phyloP scores from a whole-genome alignment of 1,140 invertebrate genomes.

The Luehdorfia chinensis region DNA sequence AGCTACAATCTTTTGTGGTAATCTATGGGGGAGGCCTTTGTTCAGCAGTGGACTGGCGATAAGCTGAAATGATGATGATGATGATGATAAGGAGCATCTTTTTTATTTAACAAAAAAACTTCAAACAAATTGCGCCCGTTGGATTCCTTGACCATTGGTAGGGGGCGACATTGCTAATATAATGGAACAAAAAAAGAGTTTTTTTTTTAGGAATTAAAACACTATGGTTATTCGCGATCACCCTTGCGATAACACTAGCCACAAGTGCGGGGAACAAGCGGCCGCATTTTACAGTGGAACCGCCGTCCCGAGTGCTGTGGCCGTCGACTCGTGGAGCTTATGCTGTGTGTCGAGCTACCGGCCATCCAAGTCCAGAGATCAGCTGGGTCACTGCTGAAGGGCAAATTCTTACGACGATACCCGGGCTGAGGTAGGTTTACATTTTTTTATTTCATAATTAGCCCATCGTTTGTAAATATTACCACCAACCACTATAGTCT shows the following conservation, averaged over 20 bases:
- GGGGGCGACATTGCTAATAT: no score
- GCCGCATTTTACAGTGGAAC: slow-evolving; percentile 57
- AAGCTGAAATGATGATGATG: no score
- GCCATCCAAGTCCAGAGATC: slow-evolving; percentile 59
- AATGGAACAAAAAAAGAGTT: no score
- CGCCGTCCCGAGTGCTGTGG: slow-evolving; percentile 60
- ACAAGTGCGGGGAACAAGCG: slow-evolving; percentile 54
- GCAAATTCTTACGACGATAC: slow-evolving; percentile 61
- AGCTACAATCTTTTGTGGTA: no score
- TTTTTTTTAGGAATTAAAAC: slow-evolving; percentile 29
- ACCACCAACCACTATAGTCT: no score
- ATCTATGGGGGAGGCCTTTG: no score
- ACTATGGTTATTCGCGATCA: slow-evolving; percentile 42
- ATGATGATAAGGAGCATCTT: no score
- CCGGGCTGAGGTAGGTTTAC: slow-evolving; percentile 48
- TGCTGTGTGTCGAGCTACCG: slow-evolving; percentile 51
- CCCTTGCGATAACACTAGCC: slow-evolving; percentile 37
- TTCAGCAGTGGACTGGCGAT: no score
- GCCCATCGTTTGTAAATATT: no score
- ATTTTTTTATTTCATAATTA: neutral
- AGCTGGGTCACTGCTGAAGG: slow-evolving; percentile 66
- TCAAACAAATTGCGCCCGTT: no score
- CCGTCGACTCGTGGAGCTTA: slow-evolving; percentile 56
- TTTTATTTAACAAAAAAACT: no score
- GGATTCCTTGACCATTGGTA: no score